Evolutionary conservation across 1,140 invertebrate genomes (phyloP).

Genomic region (Brachionus plicatilis): DNA sequence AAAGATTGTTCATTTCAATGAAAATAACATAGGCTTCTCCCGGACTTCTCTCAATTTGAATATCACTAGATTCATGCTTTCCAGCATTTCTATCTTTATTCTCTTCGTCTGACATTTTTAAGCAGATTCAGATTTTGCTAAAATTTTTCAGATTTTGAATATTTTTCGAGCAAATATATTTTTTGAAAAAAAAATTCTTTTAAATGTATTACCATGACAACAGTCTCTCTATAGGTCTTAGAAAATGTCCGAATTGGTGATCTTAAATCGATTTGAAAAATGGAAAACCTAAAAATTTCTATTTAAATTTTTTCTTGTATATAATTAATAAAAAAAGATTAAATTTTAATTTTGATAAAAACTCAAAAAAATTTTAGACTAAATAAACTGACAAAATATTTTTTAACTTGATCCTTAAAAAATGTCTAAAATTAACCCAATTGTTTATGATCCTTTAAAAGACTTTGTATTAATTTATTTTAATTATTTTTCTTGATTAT

Average conservation of each 20-base stretch:
- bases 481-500: too few species aligned
- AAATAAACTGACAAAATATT: too few species aligned
- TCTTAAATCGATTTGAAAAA: neutral
- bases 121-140: neutral
- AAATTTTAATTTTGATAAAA: too few species aligned
- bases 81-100: neutral
- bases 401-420: too few species aligned
- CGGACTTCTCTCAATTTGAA: constrained; percentile 28
- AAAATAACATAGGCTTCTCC: constrained; percentile 24
- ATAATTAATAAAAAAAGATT: too few species aligned
- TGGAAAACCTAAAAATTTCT: neutral
- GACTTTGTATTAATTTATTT: too few species aligned
- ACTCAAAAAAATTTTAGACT: too few species aligned
- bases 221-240: neutral
- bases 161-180: neutral
- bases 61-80: neutral
- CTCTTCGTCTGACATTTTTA: constrained; percentile 31
- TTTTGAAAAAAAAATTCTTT: neutral
- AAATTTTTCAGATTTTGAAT: neutral
- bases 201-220: neutral
- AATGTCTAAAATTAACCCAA: too few species aligned
- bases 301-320: neutral
- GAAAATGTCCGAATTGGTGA: neutral
- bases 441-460: too few species aligned
- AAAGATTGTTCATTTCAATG: constrained; percentile 32